Conservation (phyloP, 1,140 invertebrate species). For the Eupristina koningsbergeri region DNA sequence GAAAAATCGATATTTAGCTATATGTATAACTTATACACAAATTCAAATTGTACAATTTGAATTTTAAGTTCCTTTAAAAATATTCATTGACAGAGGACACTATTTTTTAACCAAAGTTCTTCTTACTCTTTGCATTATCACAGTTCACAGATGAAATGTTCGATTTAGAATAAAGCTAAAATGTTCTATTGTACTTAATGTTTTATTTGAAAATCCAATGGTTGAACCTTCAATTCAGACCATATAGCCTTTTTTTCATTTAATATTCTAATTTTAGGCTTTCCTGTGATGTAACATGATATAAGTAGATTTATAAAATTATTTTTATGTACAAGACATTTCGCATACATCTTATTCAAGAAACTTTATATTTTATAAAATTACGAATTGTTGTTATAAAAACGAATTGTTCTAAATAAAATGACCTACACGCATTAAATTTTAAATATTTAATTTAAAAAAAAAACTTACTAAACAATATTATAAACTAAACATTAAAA, state of each 20-base stretch:
- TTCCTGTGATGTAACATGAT: not conserved
- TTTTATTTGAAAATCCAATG: not conserved
- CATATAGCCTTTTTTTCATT: not conserved
- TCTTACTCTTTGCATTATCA: not conserved
- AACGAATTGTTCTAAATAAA: too few species aligned
- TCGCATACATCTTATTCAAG: too few species aligned
- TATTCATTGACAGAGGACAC: not conserved
- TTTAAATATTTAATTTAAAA: not conserved
- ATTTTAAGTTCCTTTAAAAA: conserved; percentile 11
- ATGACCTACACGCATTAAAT: not conserved
- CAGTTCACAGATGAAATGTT: not conserved
- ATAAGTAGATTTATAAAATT: not conserved
- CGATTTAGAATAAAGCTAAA: not conserved
- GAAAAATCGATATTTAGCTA: not conserved
- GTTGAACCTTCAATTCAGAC: not conserved
- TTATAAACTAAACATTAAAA: too few species aligned
- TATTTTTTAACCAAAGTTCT: not conserved
- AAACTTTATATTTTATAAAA: too few species aligned
- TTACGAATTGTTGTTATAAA: too few species aligned
- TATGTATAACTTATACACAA: not conserved
- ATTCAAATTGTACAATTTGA: not conserved
- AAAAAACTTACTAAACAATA: too few species aligned
- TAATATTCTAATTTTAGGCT: not conserved
- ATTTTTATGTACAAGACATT: not conserved
- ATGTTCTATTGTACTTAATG: not conserved